Base-by-base conservation (phyloP, 2,888 invertebrate genomes). In the Eurytoma californica region DNA sequence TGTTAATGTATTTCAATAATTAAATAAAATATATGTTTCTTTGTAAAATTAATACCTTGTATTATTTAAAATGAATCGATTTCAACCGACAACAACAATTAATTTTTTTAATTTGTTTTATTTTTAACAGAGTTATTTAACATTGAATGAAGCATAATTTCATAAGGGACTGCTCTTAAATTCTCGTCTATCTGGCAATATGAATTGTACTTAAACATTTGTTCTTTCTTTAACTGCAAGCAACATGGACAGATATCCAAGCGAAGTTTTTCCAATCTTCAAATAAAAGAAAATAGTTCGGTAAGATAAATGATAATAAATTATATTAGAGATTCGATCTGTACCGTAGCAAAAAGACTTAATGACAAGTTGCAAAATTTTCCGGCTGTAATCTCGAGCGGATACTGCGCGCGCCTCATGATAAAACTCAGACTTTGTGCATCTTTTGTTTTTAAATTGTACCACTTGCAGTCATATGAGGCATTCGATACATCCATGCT, bases 401-500 rank as follows among this genome's bases (percentile, higher is more conserved):
- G 83, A 51, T 61, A 66, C 51, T 77, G 82, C 1, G 82, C 73
- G 0, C 83, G 81, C 3, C 77, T 76, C 73, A 84, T 83, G 28
- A 85, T 75, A 9, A 84, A 1, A 13, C 82, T 55, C 18, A 85
- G n/a, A 58, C 76, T 66, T 47, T 47, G 73, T 7, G 69, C 79
- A 58, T 85, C 72, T 18, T 72, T 80, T 12, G 79, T 28, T 2
- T 79, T 63, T 12, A 83, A 79, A 57, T 72, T 68, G 55, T 83
- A 85, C 84, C 85, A 84, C 5, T 75, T 58, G 51, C 82, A 83
- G 3, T 80, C 69, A 30, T 84, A 85, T 7, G 60, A 82, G 20
- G 84, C 82, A 7, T 72, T 7, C 20, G 77, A 77, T 16, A 85
- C 39, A 47, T 65, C 79, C 18, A 82, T 66, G 65, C 81, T 81